Conservation (phyloP, 2,888 invertebrate species). For the Troides oblongomaculatus region DNA sequence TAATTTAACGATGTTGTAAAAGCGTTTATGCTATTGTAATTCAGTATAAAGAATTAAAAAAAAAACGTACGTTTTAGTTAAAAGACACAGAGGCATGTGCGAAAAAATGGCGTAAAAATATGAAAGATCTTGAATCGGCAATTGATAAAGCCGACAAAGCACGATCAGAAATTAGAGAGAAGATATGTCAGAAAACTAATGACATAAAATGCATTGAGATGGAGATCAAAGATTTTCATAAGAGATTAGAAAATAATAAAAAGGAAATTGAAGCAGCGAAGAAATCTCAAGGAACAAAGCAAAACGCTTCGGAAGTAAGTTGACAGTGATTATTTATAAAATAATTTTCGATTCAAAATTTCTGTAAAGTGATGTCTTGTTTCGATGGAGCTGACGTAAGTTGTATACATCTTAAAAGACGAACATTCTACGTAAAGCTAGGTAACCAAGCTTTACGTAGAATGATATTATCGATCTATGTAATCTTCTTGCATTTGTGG, state of each 20-base stretch:
- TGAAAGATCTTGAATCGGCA: slow-evolving; percentile 60
- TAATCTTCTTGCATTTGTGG: no score
- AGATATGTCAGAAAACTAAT: slow-evolving; percentile 53
- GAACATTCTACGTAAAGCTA: no score
- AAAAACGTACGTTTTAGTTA: slow-evolving; percentile 41
- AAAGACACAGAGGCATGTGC: slow-evolving; percentile 53
- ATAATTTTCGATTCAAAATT: background rate
- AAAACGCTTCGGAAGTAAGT: slow-evolving; percentile 55
- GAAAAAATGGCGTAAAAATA: slow-evolving; percentile 62
- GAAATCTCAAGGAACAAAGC: slow-evolving; percentile 45
- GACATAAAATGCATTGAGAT: slow-evolving; percentile 53
- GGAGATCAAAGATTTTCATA: slow-evolving; percentile 53
- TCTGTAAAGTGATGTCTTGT: background rate
- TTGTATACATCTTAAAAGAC: no score
- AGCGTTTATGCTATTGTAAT: background rate
- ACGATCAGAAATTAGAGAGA: slow-evolving; percentile 52
- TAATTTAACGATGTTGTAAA: no score
- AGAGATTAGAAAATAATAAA: slow-evolving; percentile 48
- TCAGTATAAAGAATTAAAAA: background rate
- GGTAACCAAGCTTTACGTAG: no score
- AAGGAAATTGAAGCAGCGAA: slow-evolving; percentile 45
- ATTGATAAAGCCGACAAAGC: slow-evolving; percentile 48
- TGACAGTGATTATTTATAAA: background rate
- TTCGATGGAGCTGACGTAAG: no score
- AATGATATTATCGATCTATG: no score